A percentile compares a stretch with the other conserved stretches of the same genome.
Conservation (phyloP, 2,888 invertebrate genomes). For the Axea sp. region DNA sequence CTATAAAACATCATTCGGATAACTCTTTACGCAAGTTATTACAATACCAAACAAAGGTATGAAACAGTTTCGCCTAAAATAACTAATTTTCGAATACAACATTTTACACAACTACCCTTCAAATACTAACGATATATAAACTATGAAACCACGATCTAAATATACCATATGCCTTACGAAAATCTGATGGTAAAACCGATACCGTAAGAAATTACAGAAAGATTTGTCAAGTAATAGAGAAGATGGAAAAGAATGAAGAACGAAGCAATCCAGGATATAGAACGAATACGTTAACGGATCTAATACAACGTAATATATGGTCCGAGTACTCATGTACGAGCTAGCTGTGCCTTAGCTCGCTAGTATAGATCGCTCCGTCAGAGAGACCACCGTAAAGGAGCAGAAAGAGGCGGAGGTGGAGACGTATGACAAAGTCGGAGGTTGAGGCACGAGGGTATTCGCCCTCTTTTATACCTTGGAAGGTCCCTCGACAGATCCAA, state of each 20-base stretch:
- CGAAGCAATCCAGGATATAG: slow-evolving; percentile 40
- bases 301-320: slow-evolving; percentile 69
- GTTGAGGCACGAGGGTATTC: slow-evolving; percentile 69
- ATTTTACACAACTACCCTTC: too few relatives aligned
- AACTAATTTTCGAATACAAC: too few relatives aligned
- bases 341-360: slow-evolving; percentile 40
- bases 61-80: too few relatives aligned
- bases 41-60: too few relatives aligned
- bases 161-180: too few relatives aligned
- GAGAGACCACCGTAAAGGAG: slow-evolving; percentile 53
- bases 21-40: too few relatives aligned
- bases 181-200: too few relatives aligned
- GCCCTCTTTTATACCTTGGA: slow-evolving; percentile 76
- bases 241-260: slow-evolving; percentile 6
- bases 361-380: slow-evolving; percentile 38
- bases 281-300: slow-evolving; percentile 66
- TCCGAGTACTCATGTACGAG: slow-evolving; percentile 60
- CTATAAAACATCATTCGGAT: too few relatives aligned
- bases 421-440: slow-evolving; percentile 62
- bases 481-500: slow-evolving; percentile 75
- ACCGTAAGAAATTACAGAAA: slow-evolving; percentile 55
- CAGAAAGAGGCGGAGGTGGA: slow-evolving; percentile 11
- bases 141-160: too few relatives aligned
- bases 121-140: too few relatives aligned
- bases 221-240: slow-evolving; percentile 39